These are phyloP conservation scores for Cottus gobio DNA, from an alignment of 2,113 vertebrate genomes.

Conservation along the genomic window DNA sequence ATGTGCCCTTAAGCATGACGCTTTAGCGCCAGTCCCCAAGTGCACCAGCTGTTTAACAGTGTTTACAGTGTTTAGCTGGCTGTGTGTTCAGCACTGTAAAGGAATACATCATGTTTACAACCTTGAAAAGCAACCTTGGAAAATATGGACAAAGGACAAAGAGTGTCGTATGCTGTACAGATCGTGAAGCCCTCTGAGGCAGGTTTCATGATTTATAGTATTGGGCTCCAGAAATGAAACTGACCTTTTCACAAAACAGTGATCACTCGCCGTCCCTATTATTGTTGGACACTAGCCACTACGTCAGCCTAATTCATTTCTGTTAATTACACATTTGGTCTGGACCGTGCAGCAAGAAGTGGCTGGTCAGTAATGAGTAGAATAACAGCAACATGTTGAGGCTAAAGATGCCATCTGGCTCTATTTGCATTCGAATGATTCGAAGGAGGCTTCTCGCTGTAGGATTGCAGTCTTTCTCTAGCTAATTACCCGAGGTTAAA, in stretches of 20 bases:
- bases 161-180: not conserved
- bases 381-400: conserved; percentile 41
- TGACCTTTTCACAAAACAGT: not conserved
- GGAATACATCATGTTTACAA: no score
- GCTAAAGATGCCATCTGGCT: conserved; percentile 49
- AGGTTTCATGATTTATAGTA: not conserved
- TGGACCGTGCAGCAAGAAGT: conserved; percentile 8
- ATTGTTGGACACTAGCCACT: conserved; percentile 12
- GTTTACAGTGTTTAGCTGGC: no score
- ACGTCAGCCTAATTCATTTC: conserved; percentile 11
- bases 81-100: not conserved
- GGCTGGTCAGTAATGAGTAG: conserved; percentile 31
- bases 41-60: not conserved
- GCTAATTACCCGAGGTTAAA: not conserved
- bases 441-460: conserved; percentile 2
- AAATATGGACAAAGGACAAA: not conserved
- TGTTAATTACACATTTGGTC: conserved; percentile 18
- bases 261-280: not conserved
- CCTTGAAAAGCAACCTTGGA: no score
- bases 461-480: not conserved
- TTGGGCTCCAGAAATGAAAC: not conserved
- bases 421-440: conserved; percentile 40
- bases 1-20: conserved; percentile 5
- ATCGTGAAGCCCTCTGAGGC: not conserved
- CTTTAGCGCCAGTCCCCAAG: not conserved